phyloP scores from a whole-genome alignment of 2,113 vertebrate species.

The Glareola pratincola region DNA sequence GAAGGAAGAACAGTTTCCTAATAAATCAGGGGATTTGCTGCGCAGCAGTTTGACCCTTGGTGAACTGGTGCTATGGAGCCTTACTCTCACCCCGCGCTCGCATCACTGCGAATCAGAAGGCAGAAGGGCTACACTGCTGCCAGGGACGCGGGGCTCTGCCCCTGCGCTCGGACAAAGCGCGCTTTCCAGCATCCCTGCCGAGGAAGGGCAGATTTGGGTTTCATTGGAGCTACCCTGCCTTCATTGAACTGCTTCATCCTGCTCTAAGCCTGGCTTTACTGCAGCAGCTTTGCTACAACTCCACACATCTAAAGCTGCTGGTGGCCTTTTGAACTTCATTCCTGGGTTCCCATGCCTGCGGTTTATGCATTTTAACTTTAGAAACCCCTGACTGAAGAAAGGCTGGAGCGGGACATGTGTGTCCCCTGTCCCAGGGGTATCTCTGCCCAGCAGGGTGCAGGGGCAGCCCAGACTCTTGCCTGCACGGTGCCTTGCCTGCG shows the following conservation, averaged over 20 bases:
- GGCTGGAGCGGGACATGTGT: fast-evolving
- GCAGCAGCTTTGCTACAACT: background rate
- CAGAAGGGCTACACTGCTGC: background rate
- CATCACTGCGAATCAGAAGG: background rate
- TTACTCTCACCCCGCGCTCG: background rate
- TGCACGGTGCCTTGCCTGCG: background rate
- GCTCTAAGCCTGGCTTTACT: background rate
- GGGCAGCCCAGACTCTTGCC: background rate
- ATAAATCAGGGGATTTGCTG: background rate
- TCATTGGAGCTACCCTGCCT: background rate
- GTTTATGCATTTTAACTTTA: background rate
- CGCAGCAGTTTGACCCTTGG: background rate
- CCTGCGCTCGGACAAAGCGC: fast-evolving
- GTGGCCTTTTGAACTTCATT: background rate
- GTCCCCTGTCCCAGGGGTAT: background rate
- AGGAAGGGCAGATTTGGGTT: background rate
- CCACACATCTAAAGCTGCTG: background rate
- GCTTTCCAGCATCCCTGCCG: fast-evolving
- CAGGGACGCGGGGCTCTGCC: background rate
- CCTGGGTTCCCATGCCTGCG: background rate
- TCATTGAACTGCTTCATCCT: background rate
- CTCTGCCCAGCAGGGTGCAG: background rate
- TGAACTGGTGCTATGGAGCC: background rate
- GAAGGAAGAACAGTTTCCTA: background rate
- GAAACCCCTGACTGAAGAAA: background rate